Evolutionary conservation across 2,113 vertebrate genomes (phyloP).

Genomic region (Pycnonotus jocosus): DNA sequence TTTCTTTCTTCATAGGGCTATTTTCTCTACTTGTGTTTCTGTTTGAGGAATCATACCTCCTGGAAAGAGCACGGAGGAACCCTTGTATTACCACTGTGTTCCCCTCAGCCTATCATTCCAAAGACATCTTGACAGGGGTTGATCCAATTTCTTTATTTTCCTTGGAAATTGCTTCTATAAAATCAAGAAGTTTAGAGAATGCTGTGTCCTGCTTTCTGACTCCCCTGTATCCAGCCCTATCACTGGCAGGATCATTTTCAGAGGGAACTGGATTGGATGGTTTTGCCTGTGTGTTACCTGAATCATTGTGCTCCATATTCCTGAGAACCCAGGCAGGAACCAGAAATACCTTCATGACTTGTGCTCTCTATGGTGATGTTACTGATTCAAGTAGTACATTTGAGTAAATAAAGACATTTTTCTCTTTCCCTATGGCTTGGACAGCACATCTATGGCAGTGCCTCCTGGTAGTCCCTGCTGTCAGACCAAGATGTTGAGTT

Average conservation of each 20-base stretch:
- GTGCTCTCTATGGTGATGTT: constrained; percentile 71
- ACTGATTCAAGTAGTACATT: constrained; percentile 43
- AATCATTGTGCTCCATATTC: not conserved
- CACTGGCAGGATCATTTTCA: not conserved
- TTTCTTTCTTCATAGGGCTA: not conserved
- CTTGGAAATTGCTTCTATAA: not conserved
- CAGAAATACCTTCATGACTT: constrained; percentile 77
- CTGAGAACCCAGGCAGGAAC: constrained; percentile 61
- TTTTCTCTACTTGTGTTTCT: not conserved
- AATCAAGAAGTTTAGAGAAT: not conserved
- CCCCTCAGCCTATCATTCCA: not conserved
- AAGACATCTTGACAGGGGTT: not conserved
- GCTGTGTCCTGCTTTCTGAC: not conserved
- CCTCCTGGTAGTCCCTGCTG: not conserved
- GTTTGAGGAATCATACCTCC: not conserved
- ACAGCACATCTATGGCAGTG: not conserved
- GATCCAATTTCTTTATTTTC: not conserved
- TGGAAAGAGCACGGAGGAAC: not conserved
- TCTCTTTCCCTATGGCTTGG: not conserved
- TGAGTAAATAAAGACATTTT: not conserved
- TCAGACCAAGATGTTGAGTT: not conserved
- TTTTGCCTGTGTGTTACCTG: not conserved
- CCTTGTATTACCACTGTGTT: not conserved
- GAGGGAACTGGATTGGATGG: not conserved
- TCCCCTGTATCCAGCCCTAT: not conserved